phyloP scores from a whole-genome alignment of 2,888 invertebrate species.

The Ecliptopera silaceata region DNA sequence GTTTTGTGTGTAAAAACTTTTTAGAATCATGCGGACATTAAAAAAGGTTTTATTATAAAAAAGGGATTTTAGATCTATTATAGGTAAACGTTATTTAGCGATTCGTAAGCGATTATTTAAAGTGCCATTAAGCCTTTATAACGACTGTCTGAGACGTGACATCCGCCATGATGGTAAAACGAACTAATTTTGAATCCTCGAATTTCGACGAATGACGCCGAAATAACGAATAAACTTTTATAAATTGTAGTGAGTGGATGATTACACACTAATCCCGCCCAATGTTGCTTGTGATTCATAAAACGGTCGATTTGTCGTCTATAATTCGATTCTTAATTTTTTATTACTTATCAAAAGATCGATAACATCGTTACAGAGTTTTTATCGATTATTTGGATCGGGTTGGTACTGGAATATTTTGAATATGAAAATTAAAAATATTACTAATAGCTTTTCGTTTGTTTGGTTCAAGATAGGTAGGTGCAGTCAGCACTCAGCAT shows the following conservation, averaged over 20 bases:
- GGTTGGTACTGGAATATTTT: slow-evolving; percentile 13
- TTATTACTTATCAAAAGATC: slow-evolving; percentile 35
- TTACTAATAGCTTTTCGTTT: too few relatives aligned
- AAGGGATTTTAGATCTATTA: background rate
- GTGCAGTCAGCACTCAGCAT: too few relatives aligned
- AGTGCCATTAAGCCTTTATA: slow-evolving; percentile 46
- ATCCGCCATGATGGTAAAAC: slow-evolving; percentile 43
- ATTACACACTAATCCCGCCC: slow-evolving; percentile 34
- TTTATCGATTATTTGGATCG: slow-evolving; percentile 28
- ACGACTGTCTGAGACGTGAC: slow-evolving; percentile 51
- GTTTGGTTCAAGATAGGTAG: too few relatives aligned
- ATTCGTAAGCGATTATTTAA: slow-evolving; percentile 51
- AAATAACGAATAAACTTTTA: slow-evolving; percentile 40
- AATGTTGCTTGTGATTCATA: slow-evolving; percentile 33
- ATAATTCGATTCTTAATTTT: slow-evolving; percentile 33
- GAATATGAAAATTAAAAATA: too few relatives aligned
- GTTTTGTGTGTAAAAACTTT: too few relatives aligned
- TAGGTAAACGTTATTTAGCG: slow-evolving; percentile 37
- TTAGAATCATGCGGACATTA: too few relatives aligned
- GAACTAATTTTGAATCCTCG: slow-evolving; percentile 32
- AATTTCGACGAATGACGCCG: slow-evolving; percentile 33
- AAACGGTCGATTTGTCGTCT: slow-evolving; percentile 31
- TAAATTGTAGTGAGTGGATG: slow-evolving; percentile 42
- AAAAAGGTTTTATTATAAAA: too few relatives aligned
- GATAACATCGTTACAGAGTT: too few relatives aligned